Percentiles rank a stretch among this genome's conserved stretches.
Conservation (phyloP, 2,113 vertebrate species). For the Xenopus laevis region DNA sequence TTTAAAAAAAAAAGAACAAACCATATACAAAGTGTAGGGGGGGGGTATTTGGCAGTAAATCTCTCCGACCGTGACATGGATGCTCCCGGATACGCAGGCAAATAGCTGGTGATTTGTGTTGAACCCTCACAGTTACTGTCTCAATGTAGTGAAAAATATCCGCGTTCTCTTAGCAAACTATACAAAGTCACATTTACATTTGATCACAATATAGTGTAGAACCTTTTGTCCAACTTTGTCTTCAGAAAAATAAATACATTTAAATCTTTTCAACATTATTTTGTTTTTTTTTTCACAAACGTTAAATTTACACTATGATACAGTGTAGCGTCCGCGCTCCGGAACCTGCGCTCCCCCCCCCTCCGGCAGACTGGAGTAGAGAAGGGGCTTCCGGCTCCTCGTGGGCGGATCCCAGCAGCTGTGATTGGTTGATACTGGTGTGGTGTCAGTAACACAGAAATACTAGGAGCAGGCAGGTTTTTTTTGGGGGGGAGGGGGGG, state of each 20-base stretch:
- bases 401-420: conserved; percentile 63
- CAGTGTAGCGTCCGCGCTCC: conserved; percentile 54
- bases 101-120: conserved; percentile 85
- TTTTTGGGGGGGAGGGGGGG: conserved; percentile 78
- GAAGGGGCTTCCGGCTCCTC: not conserved
- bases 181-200: conserved; percentile 98
- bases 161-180: conserved; percentile 91
- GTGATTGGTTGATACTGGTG: conserved; percentile 62
- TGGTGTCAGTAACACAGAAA: conserved; percentile 72
- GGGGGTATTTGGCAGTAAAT: conserved; percentile 88
- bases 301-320: conserved; percentile 79
- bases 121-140: conserved; percentile 95
- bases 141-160: conserved; percentile 89
- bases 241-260: conserved; percentile 97
- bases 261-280: too few relatives aligned
- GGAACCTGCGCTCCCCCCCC: not conserved
- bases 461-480: conserved; percentile 72
- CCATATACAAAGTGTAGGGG: conserved; percentile 93
- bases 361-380: not conserved
- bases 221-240: too few relatives aligned
- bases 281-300: conserved; percentile 71
- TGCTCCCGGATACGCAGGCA: conserved; percentile 86
- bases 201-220: conserved; percentile 87
- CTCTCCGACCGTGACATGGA: conserved; percentile 91
- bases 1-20: too few relatives aligned